These are phyloP conservation scores for Trissolcus basalis DNA, from an alignment of 1,140 invertebrate species.

Conservation along the genomic window DNA sequence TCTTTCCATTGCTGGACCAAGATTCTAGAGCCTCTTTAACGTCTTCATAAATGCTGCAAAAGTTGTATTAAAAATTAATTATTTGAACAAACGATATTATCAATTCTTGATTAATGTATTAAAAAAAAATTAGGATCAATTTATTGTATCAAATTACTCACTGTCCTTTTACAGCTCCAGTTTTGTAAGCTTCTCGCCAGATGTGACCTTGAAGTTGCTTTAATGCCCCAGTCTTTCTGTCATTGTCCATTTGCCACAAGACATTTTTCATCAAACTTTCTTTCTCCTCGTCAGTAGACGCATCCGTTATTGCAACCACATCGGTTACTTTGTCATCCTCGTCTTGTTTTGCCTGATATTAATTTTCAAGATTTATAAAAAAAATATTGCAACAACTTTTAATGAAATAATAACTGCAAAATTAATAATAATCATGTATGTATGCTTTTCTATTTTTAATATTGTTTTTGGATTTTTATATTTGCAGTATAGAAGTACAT, in stretches of 20 bases:
- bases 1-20: slow-evolving; percentile 81
- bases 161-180: slow-evolving; percentile 88
- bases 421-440: no score
- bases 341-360: slow-evolving; percentile 76
- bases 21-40: slow-evolving; percentile 83
- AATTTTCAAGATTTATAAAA: neutral
- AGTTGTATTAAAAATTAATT: slow-evolving; percentile 18
- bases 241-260: slow-evolving; percentile 87
- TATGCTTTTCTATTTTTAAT: no score
- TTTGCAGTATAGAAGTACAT: no score
- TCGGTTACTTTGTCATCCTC: slow-evolving; percentile 77
- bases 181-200: slow-evolving; percentile 89
- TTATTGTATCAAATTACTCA: slow-evolving; percentile 79
- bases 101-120: no score
- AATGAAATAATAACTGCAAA: no score
- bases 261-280: slow-evolving; percentile 81
- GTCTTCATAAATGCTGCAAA: slow-evolving; percentile 89
- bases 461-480: no score
- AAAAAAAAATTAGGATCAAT: no score
- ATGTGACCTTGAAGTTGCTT: slow-evolving; percentile 93
- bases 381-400: neutral
- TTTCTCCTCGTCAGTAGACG: slow-evolving; percentile 78
- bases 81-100: slow-evolving; percentile 13
- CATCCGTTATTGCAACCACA: slow-evolving; percentile 76
- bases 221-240: slow-evolving; percentile 87